Base-by-base conservation (phyloP, 2,113 vertebrate species). In the Phaetusa simplex region DNA sequence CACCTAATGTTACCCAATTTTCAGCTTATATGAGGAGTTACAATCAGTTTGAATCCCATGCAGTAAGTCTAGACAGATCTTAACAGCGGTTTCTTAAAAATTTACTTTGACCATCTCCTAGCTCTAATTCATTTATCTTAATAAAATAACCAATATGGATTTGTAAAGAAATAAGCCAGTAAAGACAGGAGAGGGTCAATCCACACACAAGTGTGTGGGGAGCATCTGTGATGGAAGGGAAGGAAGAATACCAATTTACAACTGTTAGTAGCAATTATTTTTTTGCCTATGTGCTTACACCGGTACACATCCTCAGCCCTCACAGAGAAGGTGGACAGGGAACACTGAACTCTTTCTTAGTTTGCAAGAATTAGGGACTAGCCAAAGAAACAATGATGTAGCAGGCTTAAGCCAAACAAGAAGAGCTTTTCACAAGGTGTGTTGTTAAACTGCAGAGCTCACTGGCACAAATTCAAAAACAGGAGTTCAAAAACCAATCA, bases 121-220 rank as follows among this genome's bases (percentile, higher is more conserved):
- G 47, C 13, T 82, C 36, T 82, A 73, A 58, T 29, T 67, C 1
- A 74, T 80, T 71, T 53, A 67, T 45, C 22, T 91, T 53, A 76
- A 65, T 24, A 58, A 88, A 86, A 65, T n/a, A 79, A 32, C 8
- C 17, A 69, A 26, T 10, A 40, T 26, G 19, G 72, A 53, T 50
- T 82, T 62, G 30, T 50, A 42, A 69, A 67, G 9, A 43, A 83
- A 49, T 34, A 80, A 0, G 1, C 13, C 20, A 42, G 8, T n/a
- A 36, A 65, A 58, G 69, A 53, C 50, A 55, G 50, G 50, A 86
- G 74, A 82, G 14, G 6, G 11, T 49, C 17, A 24, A 50, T 40
- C 16, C 43, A 40, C 22, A 22, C 30, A 43, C 3, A 20, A 0
- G 0, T 5, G 4, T 38, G 34, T 34, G 36, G 18, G 30, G 20